Base-by-base conservation (phyloP, 2,888 invertebrate genomes). In the Lepidochrysops patricia region DNA sequence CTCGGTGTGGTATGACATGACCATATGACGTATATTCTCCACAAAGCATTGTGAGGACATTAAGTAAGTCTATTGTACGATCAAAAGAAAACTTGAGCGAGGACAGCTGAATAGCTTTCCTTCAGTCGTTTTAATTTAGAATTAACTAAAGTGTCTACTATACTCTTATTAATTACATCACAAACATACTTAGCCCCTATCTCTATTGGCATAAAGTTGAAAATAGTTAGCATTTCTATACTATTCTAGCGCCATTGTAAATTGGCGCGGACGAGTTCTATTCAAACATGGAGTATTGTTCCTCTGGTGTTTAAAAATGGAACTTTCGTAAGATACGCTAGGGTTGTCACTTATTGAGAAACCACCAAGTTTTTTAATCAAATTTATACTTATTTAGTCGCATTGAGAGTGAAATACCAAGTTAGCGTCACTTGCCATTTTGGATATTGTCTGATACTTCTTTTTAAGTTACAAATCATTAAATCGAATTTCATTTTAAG, bases 281-380 rank as follows among this genome's bases (percentile, higher is more conserved):
- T 85, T 83, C 82, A 82, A 81, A 79, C 67, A 75, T 61, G 66
- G 65, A n/a, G 72, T 70, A 82, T 85, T 85, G 85, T 85, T 82
- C 82, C 75, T 63, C 64, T 58, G 56, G 70, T 71, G 71, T 76
- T 80, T 77, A 76, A 80, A 79, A 79, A 78, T 74, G 72, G 72
- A 76, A 74, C 77, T 77, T 72, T 74, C 68, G 34, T 50, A 52
- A 57, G 56, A 50, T 62, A 54, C 13, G 57, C 57, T 61, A 66
- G 66, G 66, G 66, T 58, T 66, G 63, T 19, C 43, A 43, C 19
- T 43, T 7, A 7, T 2, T 7, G n/a, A 19, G 15, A 35, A n/a
- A n/a, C n/a, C n/a, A n/a, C 6, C 13, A 13, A 13, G 35, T 2
- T n/a, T 43, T 19, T 43, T 19, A 9, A 43, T 2, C n/a, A n/a